phyloP scores from a whole-genome alignment of 2,797 vertebrate genomes.

The Manis pentadactyla region DNA sequence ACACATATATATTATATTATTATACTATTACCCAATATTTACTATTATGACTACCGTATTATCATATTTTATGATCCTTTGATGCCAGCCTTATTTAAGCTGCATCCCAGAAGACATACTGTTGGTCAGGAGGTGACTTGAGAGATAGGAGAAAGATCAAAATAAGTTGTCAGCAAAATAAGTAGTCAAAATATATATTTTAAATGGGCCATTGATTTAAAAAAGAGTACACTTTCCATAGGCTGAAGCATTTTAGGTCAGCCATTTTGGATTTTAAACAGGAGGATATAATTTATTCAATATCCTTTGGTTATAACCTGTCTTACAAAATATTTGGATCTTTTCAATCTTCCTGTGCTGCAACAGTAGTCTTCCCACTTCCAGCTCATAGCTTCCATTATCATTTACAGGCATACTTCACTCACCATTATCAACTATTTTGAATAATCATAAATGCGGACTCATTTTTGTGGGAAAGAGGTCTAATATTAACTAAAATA shows the following conservation, averaged over 20 bases:
- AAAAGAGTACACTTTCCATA: conserved; percentile 62
- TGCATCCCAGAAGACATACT: background rate
- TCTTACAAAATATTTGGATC: background rate
- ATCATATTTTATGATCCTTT: background rate
- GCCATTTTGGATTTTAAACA: background rate
- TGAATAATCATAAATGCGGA: background rate
- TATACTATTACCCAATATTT: conserved; percentile 4
- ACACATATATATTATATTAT: background rate
- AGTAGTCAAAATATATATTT: conserved; percentile 49
- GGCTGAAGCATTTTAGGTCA: conserved; percentile 57
- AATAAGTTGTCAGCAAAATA: background rate
- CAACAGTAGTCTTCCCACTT: background rate
- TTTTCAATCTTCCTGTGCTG: background rate
- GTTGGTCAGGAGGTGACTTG: background rate
- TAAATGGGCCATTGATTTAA: conserved; percentile 54
- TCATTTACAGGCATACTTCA: background rate
- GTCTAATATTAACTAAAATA: background rate
- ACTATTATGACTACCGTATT: background rate
- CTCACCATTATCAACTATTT: background rate
- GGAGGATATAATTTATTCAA: conserved; percentile 1
- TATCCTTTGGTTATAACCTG: background rate
- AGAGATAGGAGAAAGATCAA: background rate
- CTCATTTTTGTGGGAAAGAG: background rate
- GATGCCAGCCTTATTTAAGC: background rate
- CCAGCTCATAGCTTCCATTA: background rate